These are phyloP conservation scores for Capitulum mitella DNA, from an alignment of 2,888 invertebrate species.

Conservation along the genomic window DNA sequence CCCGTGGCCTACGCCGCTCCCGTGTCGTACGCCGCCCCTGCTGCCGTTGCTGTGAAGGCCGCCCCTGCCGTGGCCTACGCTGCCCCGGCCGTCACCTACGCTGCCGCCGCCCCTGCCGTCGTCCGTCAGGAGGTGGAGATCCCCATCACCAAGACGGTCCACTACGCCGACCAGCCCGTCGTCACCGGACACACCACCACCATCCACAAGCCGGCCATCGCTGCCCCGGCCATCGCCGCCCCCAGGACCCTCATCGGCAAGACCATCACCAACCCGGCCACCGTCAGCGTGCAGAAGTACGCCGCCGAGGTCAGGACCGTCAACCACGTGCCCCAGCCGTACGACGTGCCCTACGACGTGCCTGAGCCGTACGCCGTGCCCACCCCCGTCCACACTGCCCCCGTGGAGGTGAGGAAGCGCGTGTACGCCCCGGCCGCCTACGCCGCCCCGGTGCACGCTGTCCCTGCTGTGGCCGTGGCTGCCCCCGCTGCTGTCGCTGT, in stretches of 20 bases:
- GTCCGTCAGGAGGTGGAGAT: conserved; percentile 32
- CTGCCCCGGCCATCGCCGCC: conserved; percentile 33
- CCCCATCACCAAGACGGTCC: conserved; percentile 32
- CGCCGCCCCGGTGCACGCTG: not conserved
- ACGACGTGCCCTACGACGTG: not conserved
- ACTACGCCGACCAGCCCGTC: conserved; percentile 32
- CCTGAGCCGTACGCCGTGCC: conserved; percentile 18
- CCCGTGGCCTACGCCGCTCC: too few species aligned
- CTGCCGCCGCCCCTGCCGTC: conserved; percentile 29
- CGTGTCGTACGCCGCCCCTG: not conserved
- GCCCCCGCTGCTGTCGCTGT: too few species aligned
- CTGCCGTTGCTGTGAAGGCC: not conserved
- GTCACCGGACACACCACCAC: conserved; percentile 32
- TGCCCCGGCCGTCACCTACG: conserved; percentile 27
- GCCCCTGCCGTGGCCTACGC: not conserved
- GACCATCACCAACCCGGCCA: conserved; percentile 29
- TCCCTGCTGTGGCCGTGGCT: not conserved
- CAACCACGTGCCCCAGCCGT: conserved; percentile 1
- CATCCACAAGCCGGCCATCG: conserved; percentile 34
- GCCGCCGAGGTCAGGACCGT: conserved; percentile 4
- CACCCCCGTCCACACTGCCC: not conserved
- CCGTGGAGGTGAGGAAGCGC: not conserved
- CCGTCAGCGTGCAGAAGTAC: conserved; percentile 16
- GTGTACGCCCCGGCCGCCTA: conserved; percentile 8
- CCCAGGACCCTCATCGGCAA: conserved; percentile 32